Conservation (phyloP, 2,888 invertebrate genomes). For the Nesidiocoris tenuis region DNA sequence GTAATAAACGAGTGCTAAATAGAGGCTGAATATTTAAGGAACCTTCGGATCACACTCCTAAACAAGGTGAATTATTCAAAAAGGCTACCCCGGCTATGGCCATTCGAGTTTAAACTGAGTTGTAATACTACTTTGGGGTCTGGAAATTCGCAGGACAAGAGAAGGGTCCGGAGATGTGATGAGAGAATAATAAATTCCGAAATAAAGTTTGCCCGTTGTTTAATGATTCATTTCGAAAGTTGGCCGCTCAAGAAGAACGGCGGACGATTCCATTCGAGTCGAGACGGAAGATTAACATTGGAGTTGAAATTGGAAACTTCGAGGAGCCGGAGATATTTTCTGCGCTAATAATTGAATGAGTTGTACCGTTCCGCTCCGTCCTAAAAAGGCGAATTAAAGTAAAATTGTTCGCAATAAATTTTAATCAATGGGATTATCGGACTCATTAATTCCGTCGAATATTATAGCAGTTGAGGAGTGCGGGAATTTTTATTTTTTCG, state of each 20-base stretch:
- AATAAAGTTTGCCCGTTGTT: slow-evolving; percentile 40
- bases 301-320: too few relatives aligned
- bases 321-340: too few relatives aligned
- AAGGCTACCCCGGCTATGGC: slow-evolving; percentile 29
- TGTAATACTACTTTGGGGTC: slow-evolving; percentile 38
- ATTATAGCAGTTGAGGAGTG: too few relatives aligned
- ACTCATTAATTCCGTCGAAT: too few relatives aligned
- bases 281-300: background rate
- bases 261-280: background rate
- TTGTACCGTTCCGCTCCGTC: too few relatives aligned
- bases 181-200: slow-evolving; percentile 36
- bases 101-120: slow-evolving; percentile 42
- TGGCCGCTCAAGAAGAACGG: background rate
- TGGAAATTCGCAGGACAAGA: background rate
- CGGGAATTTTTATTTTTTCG: too few relatives aligned
- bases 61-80: slow-evolving; percentile 41
- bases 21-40: slow-evolving; percentile 32
- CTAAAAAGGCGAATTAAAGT: too few relatives aligned
- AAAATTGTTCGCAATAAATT: too few relatives aligned
- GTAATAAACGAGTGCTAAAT: slow-evolving; percentile 40
- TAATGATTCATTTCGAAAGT: slow-evolving; percentile 24
- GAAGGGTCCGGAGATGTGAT: slow-evolving; percentile 23
- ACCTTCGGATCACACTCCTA: slow-evolving; percentile 29
- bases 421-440: too few relatives aligned
- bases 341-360: too few relatives aligned